phyloP scores from a whole-genome alignment of 2,888 invertebrate genomes.

The Venusia cambrica region DNA sequence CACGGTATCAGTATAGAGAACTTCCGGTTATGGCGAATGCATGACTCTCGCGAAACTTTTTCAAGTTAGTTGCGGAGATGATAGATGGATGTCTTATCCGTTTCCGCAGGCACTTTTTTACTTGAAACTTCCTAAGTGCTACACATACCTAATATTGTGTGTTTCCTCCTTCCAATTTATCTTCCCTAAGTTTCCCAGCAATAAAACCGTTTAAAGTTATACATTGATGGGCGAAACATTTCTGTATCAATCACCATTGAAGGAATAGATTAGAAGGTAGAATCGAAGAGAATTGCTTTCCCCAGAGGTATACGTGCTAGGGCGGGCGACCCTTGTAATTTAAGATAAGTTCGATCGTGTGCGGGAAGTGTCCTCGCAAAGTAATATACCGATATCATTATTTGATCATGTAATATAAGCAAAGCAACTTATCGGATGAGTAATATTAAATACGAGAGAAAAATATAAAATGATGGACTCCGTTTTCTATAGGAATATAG shows the following conservation, averaged over 20 bases:
- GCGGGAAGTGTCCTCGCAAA: constrained; percentile 3
- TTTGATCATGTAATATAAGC: constrained; percentile 4
- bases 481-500: no score
- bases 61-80: constrained; percentile 26
- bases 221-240: constrained; percentile 20
- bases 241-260: constrained; percentile 24
- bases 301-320: constrained; percentile 19
- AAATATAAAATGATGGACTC: no score
- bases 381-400: constrained; percentile 13
- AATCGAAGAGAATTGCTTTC: constrained; percentile 20
- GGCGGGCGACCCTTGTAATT: constrained; percentile 32
- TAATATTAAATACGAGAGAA: no score
- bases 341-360: constrained; percentile 33
- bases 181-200: constrained; percentile 5
- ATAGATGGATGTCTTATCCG: constrained; percentile 29
- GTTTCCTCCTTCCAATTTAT: constrained; percentile 7
- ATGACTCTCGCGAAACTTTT: constrained; percentile 28
- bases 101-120: constrained; percentile 25
- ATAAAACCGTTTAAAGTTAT: constrained; percentile 17
- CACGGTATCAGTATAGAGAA: constrained; percentile 18
- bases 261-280: constrained; percentile 19
- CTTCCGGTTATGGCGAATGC: constrained; percentile 25
- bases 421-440: no score
- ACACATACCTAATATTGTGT: constrained; percentile 14
- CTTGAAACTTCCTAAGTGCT: constrained; percentile 26